A percentile compares a stretch with the other conserved stretches of the same genome.
Evolutionary conservation across 2,888 invertebrate species (phyloP).

Genomic region (Lasiommata megera): DNA sequence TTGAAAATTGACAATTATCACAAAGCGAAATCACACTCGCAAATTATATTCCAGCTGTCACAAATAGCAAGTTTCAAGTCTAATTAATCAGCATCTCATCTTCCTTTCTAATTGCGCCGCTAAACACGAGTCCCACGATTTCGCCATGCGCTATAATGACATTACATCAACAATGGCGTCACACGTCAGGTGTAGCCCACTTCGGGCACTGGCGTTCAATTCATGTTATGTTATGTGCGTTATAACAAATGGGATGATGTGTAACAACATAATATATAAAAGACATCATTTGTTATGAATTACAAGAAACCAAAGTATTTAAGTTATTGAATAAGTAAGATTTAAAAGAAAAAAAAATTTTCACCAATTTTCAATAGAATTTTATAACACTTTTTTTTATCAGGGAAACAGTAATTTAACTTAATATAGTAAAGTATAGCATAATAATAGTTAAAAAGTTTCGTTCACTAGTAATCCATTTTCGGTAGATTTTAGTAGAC

Average conservation of each 20-base stretch:
- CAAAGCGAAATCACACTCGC: slow-evolving; percentile 5
- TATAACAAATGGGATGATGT: background rate
- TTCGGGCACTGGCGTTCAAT: background rate
- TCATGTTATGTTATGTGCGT: background rate
- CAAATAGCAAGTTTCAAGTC: slow-evolving; percentile 18
- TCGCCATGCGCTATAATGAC: slow-evolving; percentile 17
- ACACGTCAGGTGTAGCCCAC: background rate
- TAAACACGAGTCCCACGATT: slow-evolving; percentile 25
- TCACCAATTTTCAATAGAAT: too few relatives aligned
- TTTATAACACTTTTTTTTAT: too few relatives aligned
- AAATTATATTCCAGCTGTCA: background rate
- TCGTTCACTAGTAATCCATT: too few relatives aligned
- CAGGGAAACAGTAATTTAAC: too few relatives aligned
- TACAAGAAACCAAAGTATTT: too few relatives aligned
- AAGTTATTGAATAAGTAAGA: too few relatives aligned
- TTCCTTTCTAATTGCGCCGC: slow-evolving; percentile 21
- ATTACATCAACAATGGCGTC: slow-evolving; percentile 14
- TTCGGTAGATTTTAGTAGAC: too few relatives aligned
- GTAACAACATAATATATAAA: background rate
- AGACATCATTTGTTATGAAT: too few relatives aligned
- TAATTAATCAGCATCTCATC: slow-evolving; percentile 22
- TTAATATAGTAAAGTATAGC: too few relatives aligned
- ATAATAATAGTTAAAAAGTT: too few relatives aligned
- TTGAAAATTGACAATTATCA: background rate
- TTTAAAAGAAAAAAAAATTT: too few relatives aligned